A percentile compares a stretch with the other conserved stretches of the same genome.
These are phyloP conservation scores for Stichopus chloronotus DNA, from an alignment of 35 echinoderm and acorn worm genomes.

Conservation along the genomic window DNA sequence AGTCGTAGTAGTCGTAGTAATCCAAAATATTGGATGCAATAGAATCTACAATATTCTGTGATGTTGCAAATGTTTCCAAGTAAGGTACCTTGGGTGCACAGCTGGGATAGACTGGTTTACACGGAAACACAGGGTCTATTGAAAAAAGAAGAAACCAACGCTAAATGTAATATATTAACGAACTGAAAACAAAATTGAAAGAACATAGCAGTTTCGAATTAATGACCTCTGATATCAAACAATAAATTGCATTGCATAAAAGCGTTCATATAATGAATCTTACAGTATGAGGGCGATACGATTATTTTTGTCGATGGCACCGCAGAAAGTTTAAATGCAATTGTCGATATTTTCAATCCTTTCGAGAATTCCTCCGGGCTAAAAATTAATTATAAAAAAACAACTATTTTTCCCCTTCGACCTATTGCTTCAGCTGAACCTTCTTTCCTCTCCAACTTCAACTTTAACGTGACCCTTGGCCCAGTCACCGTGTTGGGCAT, in stretches of 20 bases:
- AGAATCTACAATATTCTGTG: not conserved
- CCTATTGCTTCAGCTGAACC: not conserved
- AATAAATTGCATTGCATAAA: too few species aligned
- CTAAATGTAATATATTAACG: too few species aligned
- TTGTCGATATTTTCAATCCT: slow-evolving; percentile 16
- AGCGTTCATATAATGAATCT: not conserved
- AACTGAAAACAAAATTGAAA: too few species aligned
- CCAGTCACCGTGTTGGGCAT: not conserved
- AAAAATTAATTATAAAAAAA: slow-evolving; percentile 1
- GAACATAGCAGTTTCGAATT: too few species aligned
- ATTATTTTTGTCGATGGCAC: not conserved
- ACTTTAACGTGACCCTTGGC: not conserved
- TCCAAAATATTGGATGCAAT: not conserved
- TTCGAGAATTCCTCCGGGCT: not conserved
- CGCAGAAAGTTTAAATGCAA: not conserved
- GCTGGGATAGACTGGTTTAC: slow-evolving; percentile 7
- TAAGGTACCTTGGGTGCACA: slow-evolving; percentile 1
- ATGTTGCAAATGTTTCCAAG: slow-evolving; percentile 39
- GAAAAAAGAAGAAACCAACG: not conserved
- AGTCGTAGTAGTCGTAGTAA: not conserved
- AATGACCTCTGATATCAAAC: too few species aligned
- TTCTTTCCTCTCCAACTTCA: not conserved
- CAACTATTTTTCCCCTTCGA: not conserved
- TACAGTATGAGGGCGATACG: not conserved
- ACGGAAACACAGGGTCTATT: not conserved